Percentiles rank a stretch among this genome's conserved stretches.
Evolutionary conservation across 30 jellyfish, hydroid and myxozoan genomes (phyloP).

Genomic region (Aurelia aurita complex sp. Pacific): DNA sequence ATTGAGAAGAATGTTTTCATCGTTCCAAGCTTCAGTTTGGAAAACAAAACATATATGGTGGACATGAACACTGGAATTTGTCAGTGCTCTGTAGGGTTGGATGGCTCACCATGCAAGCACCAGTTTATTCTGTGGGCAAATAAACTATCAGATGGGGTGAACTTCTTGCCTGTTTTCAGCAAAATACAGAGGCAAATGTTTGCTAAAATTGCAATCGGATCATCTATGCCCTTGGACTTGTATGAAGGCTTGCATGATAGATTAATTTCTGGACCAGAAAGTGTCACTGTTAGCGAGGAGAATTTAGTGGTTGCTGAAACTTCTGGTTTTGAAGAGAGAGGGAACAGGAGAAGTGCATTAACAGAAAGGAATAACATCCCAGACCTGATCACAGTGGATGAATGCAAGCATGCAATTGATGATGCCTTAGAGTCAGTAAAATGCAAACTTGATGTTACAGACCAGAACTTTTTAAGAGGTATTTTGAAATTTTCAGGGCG

Average conservation of each 20-base stretch:
- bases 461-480: too few relatives aligned
- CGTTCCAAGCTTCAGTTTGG: background rate
- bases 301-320: too few relatives aligned
- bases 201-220: slow-evolving; percentile 26
- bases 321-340: too few relatives aligned
- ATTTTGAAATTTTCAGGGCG: too few relatives aligned
- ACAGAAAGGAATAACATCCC: too few relatives aligned
- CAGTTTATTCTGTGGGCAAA: slow-evolving; percentile 26
- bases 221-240: background rate
- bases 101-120: slow-evolving; percentile 50
- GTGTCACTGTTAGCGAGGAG: too few relatives aligned
- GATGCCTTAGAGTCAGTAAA: too few relatives aligned
- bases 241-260: slow-evolving; percentile 41
- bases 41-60: background rate
- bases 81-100: slow-evolving; percentile 6
- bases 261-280: too few relatives aligned
- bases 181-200: slow-evolving; percentile 18
- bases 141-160: background rate
- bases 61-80: background rate
- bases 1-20: background rate
- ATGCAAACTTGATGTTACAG: too few relatives aligned
- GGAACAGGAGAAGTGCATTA: too few relatives aligned
- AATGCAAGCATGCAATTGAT: too few relatives aligned
- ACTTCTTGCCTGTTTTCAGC: slow-evolving; percentile 30
- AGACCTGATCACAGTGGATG: too few relatives aligned